Percentiles rank a stretch among this genome's conserved stretches.
phyloP scores from a whole-genome alignment of 1,140 invertebrate genomes.

The Argopecten irradians region DNA sequence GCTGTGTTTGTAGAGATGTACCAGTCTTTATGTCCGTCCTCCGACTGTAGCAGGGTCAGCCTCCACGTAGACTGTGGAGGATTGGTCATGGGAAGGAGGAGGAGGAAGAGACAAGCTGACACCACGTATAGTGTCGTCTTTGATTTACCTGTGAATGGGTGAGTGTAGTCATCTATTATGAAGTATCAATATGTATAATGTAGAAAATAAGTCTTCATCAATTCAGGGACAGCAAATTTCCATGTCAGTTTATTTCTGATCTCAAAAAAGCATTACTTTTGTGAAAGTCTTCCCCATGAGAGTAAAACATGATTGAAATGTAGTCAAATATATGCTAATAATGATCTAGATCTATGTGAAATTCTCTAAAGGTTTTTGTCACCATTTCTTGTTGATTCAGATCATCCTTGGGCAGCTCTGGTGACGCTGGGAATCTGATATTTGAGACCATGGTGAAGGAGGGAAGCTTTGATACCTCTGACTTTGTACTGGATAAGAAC shows the following conservation, averaged over 20 bases:
- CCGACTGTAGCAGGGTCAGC: constrained; percentile 33
- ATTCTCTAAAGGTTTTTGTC: too few species aligned
- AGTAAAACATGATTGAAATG: too few species aligned
- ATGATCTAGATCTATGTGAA: too few species aligned
- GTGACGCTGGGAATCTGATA: constrained; percentile 11
- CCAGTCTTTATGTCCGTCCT: constrained; percentile 38
- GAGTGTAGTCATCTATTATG: neutral
- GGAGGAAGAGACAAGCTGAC: neutral
- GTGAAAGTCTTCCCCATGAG: too few species aligned
- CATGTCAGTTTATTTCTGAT: too few species aligned
- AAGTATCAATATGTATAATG: too few species aligned
- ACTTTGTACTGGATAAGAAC: constrained; percentile 29
- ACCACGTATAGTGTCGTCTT: constrained; percentile 33
- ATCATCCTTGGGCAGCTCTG: neutral
- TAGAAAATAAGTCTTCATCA: too few species aligned
- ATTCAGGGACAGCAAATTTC: too few species aligned
- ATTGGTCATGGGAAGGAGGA: neutral
- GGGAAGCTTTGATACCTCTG: constrained; percentile 39
- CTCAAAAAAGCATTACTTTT: too few species aligned
- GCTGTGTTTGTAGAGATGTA: constrained; percentile 33
- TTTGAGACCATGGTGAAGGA: constrained; percentile 49
- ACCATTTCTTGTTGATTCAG: neutral
- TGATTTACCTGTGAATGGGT: constrained; percentile 50
- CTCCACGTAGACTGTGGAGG: constrained; percentile 32
- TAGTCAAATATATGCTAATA: too few species aligned